Conservation (phyloP, 1,140 invertebrate species). For the Zaprionus ornatus region DNA sequence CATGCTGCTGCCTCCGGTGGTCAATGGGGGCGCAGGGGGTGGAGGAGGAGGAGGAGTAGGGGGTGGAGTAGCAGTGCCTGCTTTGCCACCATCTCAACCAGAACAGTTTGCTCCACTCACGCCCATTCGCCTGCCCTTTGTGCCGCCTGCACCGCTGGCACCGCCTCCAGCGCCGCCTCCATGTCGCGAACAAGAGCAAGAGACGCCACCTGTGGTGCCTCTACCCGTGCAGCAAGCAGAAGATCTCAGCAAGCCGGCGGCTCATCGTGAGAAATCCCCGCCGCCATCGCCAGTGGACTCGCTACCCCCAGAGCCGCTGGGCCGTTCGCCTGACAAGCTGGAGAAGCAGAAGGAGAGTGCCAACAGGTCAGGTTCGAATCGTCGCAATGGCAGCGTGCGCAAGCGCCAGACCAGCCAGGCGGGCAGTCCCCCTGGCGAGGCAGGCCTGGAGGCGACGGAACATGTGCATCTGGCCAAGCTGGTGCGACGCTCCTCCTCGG, state of each 20-base stretch:
- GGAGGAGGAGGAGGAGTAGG: neutral
- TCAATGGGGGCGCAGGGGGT: constrained; percentile 13
- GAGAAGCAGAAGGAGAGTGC: constrained; percentile 31
- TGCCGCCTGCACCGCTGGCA: constrained; percentile 20
- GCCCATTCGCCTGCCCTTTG: constrained; percentile 62
- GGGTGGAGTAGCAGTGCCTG: neutral
- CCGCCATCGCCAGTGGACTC: constrained; percentile 16
- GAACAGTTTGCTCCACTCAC: constrained; percentile 38
- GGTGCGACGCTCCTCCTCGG: constrained; percentile 58
- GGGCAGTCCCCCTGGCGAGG: constrained; percentile 48
- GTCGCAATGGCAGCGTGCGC: constrained; percentile 61
- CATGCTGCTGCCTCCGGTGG: constrained; percentile 85
- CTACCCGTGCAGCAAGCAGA: constrained; percentile 47
- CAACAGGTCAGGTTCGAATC: constrained; percentile 14
- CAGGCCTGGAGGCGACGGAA: constrained; percentile 41
- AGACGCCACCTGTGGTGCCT: no score
- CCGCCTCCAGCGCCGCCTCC: constrained; percentile 2
- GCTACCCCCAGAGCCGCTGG: neutral
- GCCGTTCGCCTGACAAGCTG: neutral
- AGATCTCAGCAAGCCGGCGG: constrained; percentile 60
- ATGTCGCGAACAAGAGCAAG: constrained; percentile 1
- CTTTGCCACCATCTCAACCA: neutral
- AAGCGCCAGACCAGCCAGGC: constrained; percentile 62
- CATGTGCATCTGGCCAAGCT: constrained; percentile 64
- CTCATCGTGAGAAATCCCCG: constrained; percentile 30